Percentiles rank a stretch among this genome's conserved stretches.
phyloP scores from a whole-genome alignment of 2,113 vertebrate species.

The Dinomys branickii region DNA sequence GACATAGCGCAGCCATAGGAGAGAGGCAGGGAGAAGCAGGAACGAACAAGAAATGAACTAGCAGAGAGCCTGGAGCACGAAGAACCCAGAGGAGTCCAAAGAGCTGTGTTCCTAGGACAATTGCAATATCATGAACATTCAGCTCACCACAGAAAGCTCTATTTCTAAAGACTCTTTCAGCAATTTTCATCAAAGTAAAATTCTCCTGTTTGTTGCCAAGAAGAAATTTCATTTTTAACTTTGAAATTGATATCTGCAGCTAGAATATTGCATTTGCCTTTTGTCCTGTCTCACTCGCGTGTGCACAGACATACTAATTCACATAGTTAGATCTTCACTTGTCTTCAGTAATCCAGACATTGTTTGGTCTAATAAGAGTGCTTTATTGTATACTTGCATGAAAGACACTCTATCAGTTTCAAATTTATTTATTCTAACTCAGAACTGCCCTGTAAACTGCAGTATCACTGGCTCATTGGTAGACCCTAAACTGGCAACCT shows the following conservation, averaged over 20 bases:
- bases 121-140: constrained; percentile 31
- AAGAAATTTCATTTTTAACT: constrained; percentile 78
- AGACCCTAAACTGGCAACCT: background rate
- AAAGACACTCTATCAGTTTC: constrained; percentile 53
- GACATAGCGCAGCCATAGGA: background rate
- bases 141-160: constrained; percentile 46
- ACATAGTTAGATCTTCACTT: constrained; percentile 55
- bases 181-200: constrained; percentile 76
- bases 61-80: background rate
- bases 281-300: constrained; percentile 33
- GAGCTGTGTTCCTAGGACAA: constrained; percentile 4
- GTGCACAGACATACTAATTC: constrained; percentile 59
- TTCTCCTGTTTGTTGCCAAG: constrained; percentile 69
- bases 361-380: constrained; percentile 40
- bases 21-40: background rate
- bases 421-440: constrained; percentile 39
- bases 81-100: background rate
- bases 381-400: constrained; percentile 48
- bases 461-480: background rate
- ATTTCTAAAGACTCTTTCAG: constrained; percentile 68
- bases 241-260: constrained; percentile 72
- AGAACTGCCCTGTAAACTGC: background rate
- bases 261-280: constrained; percentile 58
- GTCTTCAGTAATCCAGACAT: constrained; percentile 67
- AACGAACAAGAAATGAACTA: background rate